A percentile compares a stretch with the other conserved stretches of the same genome.
Conservation (phyloP, 2,113 vertebrate genomes). For the Bambusicola thoracicus region DNA sequence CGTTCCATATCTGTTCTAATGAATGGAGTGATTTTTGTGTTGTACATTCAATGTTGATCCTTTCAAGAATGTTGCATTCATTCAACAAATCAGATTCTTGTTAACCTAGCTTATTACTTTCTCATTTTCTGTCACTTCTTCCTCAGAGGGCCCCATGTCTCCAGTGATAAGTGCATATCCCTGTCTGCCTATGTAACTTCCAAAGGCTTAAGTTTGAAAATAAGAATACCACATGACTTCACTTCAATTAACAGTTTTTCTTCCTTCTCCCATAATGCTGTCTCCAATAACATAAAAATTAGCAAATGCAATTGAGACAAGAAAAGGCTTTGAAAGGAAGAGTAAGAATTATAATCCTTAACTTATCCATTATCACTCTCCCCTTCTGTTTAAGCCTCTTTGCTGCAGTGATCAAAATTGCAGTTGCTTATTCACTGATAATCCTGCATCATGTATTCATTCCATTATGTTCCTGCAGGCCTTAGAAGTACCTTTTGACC, state of each 20-base stretch:
- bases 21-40: not conserved
- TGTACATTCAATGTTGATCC: not conserved
- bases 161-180: not conserved
- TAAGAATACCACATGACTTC: not conserved
- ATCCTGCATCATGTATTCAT: not conserved
- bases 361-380: constrained; percentile 7
- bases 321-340: not conserved
- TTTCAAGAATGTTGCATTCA: not conserved
- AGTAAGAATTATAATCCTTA: constrained; percentile 24
- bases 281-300: not conserved
- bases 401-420: not conserved
- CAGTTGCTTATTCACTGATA: constrained; percentile 8
- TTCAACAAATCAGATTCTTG: not conserved
- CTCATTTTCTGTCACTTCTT: not conserved
- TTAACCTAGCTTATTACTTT: not conserved
- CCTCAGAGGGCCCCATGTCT: not conserved
- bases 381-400: constrained; percentile 37
- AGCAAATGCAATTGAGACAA: not conserved
- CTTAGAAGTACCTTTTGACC: constrained; percentile 39
- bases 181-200: not conserved
- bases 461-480: constrained; percentile 46
- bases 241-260: not conserved
- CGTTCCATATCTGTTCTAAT: not conserved
- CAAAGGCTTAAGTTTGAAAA: not conserved
- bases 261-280: not conserved